Evolutionary conservation across 2,888 invertebrate genomes (phyloP).

Genomic region (Drosophila atripex): DNA sequence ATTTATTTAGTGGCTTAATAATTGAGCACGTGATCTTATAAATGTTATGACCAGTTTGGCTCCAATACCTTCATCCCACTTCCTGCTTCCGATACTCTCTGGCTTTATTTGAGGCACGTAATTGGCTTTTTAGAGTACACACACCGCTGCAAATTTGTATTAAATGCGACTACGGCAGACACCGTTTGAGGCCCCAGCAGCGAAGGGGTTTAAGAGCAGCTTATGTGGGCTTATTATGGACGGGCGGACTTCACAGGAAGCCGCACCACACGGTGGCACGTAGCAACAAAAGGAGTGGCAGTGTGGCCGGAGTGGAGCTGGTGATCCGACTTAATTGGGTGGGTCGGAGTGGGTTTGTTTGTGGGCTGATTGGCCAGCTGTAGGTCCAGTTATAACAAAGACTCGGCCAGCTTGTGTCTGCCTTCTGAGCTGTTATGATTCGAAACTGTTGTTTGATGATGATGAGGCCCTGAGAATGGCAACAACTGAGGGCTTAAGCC

Average conservation of each 20-base stretch:
- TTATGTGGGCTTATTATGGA: conserved; percentile 68
- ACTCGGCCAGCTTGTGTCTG: conserved; percentile 22
- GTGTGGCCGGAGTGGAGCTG: not conserved
- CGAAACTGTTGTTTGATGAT: conserved; percentile 42
- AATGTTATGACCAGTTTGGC: conserved; percentile 58
- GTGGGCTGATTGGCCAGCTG: not conserved
- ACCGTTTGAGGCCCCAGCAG: conserved; percentile 26
- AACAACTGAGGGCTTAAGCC: conserved; percentile 27
- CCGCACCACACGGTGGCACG: conserved; percentile 25
- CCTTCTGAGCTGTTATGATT: conserved; percentile 31
- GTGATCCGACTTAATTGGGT: conserved; percentile 34
- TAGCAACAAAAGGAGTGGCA: conserved; percentile 17
- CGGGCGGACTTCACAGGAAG: conserved; percentile 21
- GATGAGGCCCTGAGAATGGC: conserved; percentile 29
- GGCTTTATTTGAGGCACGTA: conserved; percentile 68
- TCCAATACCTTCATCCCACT: conserved; percentile 6
- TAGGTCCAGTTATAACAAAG: conserved; percentile 8
- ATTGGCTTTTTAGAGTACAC: conserved; percentile 75
- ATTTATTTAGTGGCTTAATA: conserved; percentile 79
- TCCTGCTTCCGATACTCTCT: conserved; percentile 17
- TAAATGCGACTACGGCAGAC: conserved; percentile 58
- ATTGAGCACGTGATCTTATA: conserved; percentile 78
- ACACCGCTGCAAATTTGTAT: conserved; percentile 70
- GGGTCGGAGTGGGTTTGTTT: conserved; percentile 11
- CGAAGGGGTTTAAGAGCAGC: conserved; percentile 73